phyloP scores from a whole-genome alignment of 2,113 vertebrate species.

The Pollachius pollachius region DNA sequence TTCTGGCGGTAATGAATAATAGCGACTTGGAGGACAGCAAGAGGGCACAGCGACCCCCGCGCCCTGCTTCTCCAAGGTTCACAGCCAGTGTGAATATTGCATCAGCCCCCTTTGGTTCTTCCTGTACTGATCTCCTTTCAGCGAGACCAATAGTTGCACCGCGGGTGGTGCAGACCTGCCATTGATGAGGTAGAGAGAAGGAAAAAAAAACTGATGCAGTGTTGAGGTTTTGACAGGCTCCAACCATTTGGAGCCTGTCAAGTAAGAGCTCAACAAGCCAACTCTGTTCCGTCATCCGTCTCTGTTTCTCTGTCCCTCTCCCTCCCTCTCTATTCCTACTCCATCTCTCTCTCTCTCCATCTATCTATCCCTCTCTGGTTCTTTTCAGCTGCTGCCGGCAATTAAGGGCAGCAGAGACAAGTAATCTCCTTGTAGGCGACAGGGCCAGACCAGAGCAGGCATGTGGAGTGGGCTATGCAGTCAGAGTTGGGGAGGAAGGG shows the following conservation, averaged over 20 bases:
- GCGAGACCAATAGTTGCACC: constrained; percentile 11
- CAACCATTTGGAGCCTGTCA: constrained; percentile 57
- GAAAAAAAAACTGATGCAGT: constrained; percentile 38
- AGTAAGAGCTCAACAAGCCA: constrained; percentile 62
- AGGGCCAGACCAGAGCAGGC: constrained; percentile 68
- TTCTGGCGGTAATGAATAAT: constrained; percentile 47
- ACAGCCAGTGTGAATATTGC: constrained; percentile 8
- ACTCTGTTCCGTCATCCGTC: constrained; percentile 46
- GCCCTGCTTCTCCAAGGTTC: constrained; percentile 21
- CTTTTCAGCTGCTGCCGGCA: constrained; percentile 74
- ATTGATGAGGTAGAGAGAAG: constrained; percentile 10
- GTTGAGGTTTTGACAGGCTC: constrained; percentile 51
- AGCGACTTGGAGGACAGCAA: constrained; percentile 47
- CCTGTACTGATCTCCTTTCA: constrained; percentile 2
- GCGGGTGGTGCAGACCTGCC: constrained; percentile 13
- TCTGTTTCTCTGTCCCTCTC: not conserved
- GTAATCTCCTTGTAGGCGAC: constrained; percentile 77
- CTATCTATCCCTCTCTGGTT: constrained; percentile 42
- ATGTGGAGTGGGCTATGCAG: constrained; percentile 61
- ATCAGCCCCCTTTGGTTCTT: constrained; percentile 19
- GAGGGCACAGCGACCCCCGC: constrained; percentile 42
- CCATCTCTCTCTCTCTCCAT: constrained; percentile 31
- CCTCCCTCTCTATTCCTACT: constrained; percentile 9
- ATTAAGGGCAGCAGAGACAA: constrained; percentile 77
- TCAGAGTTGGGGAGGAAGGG: constrained; percentile 27